phyloP scores from a whole-genome alignment of 2,888 invertebrate genomes.

The Drosophila antonietae region DNA sequence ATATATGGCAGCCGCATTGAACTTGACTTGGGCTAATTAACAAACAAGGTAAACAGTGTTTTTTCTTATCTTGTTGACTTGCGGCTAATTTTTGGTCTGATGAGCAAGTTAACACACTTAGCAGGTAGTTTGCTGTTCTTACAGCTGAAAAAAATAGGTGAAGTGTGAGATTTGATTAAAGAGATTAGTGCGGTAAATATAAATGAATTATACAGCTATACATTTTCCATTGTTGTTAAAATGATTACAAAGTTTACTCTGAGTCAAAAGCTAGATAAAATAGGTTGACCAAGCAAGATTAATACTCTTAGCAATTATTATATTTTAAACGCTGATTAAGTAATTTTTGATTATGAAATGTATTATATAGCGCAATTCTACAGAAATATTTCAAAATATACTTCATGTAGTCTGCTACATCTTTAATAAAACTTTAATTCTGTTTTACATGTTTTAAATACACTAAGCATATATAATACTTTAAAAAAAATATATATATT shows the following conservation, averaged over 20 bases:
- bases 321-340: not conserved
- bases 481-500: too few relatives aligned
- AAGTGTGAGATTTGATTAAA: not conserved
- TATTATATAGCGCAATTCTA: too few relatives aligned
- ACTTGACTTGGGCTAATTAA: conserved; percentile 72
- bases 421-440: too few relatives aligned
- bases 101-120: conserved; percentile 41
- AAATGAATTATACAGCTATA: not conserved
- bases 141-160: not conserved
- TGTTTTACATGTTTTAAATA: too few relatives aligned
- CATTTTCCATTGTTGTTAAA: not conserved
- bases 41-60: conserved; percentile 20
- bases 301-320: not conserved
- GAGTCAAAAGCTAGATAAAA: not conserved
- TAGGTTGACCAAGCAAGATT: not conserved
- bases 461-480: too few relatives aligned
- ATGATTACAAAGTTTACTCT: not conserved
- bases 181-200: not conserved
- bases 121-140: conserved; percentile 4
- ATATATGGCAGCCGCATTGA: conserved; percentile 53
- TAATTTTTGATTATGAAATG: too few relatives aligned
- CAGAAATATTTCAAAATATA: too few relatives aligned
- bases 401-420: too few relatives aligned
- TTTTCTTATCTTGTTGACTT: conserved; percentile 13
- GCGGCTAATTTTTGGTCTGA: conserved; percentile 41